Base-by-base conservation (phyloP, 2,113 vertebrate genomes). In the Calypte anna region DNA sequence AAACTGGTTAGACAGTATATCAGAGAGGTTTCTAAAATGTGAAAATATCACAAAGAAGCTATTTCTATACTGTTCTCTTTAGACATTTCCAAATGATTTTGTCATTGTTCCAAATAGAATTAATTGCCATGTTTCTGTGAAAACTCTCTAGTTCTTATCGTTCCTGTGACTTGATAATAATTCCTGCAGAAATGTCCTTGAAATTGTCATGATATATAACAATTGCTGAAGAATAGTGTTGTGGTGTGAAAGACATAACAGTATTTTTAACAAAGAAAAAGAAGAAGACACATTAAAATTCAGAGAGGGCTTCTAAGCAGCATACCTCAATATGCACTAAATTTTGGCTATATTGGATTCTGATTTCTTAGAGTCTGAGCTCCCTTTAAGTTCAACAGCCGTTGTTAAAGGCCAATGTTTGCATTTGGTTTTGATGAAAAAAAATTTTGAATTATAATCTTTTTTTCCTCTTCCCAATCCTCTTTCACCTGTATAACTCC, bases 71-170 rank as follows among this genome's bases (percentile, higher is more conserved):
- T 90, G 70, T 51, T 6, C 14, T 88, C 76, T 95, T 83, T 55
- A 94, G 61, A 93, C 82, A 85, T 44, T 90, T 95, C 44, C 88
- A 88, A 96, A 94, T 59, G 17, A 82, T 68, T 75, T 82, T 81
- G 67, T 86, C 78, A 82, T 67, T 87, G 27, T 57, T 92, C 81
- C 72, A 92, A 84, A 87, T 38, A 36, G n/a, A 94, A 97, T 81
- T 89, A 76, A 64, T 93, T 94, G 57, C 67, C 55, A 21, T 76
- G 36, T 94, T 96, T 85, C 63, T 92, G 14, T 74, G 67, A 90
- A 91, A 93, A 82, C 7, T 85, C 12, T 72, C 28, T 90, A 51
- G 66, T 85, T 82, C 33, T 92, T 31, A 5, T 64, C 63, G 27
- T 81, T 88, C 22, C 79, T 88, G 38, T 78, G 70, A 91, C 28